A percentile compares a stretch with the other conserved stretches of the same genome.
Conservation (phyloP, 2,888 invertebrate genomes). For the Eretmocerus hayati region DNA sequence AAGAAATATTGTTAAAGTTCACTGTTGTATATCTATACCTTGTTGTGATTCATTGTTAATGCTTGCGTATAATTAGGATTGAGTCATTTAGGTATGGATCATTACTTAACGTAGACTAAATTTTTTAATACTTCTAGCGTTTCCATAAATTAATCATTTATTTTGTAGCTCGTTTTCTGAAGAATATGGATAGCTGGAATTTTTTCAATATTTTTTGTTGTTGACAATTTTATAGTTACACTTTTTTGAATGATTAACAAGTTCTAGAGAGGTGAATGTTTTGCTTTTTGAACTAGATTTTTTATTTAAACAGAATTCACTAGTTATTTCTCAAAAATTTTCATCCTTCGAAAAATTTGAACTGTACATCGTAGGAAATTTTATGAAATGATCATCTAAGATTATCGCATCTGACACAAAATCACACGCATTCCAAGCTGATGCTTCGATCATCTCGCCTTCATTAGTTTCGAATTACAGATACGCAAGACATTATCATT, state of each 20-base stretch:
- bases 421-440: slow-evolving; percentile 5
- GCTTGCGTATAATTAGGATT: slow-evolving; percentile 49
- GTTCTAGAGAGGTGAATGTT: too few species aligned
- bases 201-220: background rate
- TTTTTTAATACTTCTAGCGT: slow-evolving; percentile 39
- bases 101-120: slow-evolving; percentile 45
- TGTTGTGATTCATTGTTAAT: slow-evolving; percentile 49
- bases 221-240: too few species aligned
- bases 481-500: slow-evolving; percentile 8
- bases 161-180: slow-evolving; percentile 40
- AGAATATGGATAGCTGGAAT: background rate
- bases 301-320: too few species aligned
- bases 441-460: slow-evolving; percentile 10
- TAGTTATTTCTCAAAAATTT: too few species aligned
- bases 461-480: slow-evolving; percentile 6
- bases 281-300: too few species aligned
- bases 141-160: slow-evolving; percentile 40
- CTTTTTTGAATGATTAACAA: too few species aligned
- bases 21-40: slow-evolving; percentile 47
- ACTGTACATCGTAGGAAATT: too few species aligned
- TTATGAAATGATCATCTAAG: slow-evolving; percentile 4
- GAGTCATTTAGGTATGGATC: slow-evolving; percentile 49
- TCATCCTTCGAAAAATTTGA: too few species aligned
- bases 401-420: slow-evolving; percentile 3
- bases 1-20: slow-evolving; percentile 39